phyloP scores from a whole-genome alignment of 2,888 invertebrate genomes.

The Nipponacmea schrenckii region DNA sequence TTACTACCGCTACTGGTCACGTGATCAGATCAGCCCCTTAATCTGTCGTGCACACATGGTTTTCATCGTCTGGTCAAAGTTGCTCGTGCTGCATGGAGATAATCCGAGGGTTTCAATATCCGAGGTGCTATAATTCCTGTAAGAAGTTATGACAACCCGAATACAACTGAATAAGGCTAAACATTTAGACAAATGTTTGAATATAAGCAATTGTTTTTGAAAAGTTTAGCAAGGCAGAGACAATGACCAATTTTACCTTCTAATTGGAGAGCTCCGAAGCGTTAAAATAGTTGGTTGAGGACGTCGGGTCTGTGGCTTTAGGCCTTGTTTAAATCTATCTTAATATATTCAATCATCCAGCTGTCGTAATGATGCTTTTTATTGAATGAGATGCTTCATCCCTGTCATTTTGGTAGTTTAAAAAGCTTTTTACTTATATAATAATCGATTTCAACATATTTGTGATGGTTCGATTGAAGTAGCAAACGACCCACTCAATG shows the following conservation, averaged over 20 bases:
- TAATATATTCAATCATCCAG: constrained; percentile 5
- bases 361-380: constrained; percentile 1
- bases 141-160: too few relatives aligned
- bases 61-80: background rate
- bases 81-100: background rate
- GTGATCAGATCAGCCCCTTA: background rate
- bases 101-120: background rate
- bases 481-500: too few relatives aligned
- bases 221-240: background rate
- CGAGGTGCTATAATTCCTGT: background rate
- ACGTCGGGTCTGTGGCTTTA: background rate
- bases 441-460: background rate
- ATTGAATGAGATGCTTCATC: background rate
- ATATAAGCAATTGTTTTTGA: background rate
- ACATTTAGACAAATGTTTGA: too few relatives aligned
- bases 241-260: background rate
- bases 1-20: background rate
- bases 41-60: background rate
- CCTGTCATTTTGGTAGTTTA: background rate
- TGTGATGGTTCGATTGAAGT: background rate
- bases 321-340: constrained; percentile 2
- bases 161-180: too few relatives aligned
- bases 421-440: constrained; percentile 3
- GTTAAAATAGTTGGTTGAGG: constrained; percentile 3
- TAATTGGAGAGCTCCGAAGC: background rate